Conservation (phyloP, 1,140 invertebrate genomes). For the Papilio dardanus region DNA sequence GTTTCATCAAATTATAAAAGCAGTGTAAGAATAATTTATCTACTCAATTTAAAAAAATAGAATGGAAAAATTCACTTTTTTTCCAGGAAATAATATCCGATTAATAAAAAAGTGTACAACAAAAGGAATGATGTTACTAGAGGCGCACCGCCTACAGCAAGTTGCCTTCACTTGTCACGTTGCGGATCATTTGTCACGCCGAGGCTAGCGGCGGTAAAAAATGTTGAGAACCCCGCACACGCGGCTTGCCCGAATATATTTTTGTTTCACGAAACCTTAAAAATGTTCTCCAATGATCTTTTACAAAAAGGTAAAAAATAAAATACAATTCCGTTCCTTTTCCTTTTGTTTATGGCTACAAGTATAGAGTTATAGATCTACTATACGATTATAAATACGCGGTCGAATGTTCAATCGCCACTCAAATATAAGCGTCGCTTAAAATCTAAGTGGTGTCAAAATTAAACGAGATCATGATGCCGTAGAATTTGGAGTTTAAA, state of each 20-base stretch:
- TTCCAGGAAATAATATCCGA: background rate
- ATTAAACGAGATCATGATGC: too few species aligned
- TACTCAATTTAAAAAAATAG: background rate
- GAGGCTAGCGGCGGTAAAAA: conserved; percentile 18
- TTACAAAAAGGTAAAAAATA: background rate
- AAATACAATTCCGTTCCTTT: background rate
- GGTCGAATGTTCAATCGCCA: too few species aligned
- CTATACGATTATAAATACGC: too few species aligned
- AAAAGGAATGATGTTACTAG: background rate
- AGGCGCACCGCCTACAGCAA: conserved; percentile 5
- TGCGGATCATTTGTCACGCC: conserved; percentile 20
- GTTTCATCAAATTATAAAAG: too few species aligned
- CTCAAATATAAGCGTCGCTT: too few species aligned
- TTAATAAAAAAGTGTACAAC: background rate
- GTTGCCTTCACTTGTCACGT: conserved; percentile 28
- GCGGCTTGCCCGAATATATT: background rate
- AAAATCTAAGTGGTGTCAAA: too few species aligned
- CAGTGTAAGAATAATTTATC: background rate
- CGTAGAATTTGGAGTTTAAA: too few species aligned
- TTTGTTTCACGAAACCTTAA: conserved; percentile 7
- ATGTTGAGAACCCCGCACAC: conserved; percentile 3
- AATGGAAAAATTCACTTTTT: background rate
- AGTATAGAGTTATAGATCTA: background rate
- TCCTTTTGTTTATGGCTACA: background rate
- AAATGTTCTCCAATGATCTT: background rate